A percentile compares a stretch with the other conserved stretches of the same genome.
Conservation (phyloP, 2,797 vertebrate genomes). For the Hoplostethus mediterraneus region DNA sequence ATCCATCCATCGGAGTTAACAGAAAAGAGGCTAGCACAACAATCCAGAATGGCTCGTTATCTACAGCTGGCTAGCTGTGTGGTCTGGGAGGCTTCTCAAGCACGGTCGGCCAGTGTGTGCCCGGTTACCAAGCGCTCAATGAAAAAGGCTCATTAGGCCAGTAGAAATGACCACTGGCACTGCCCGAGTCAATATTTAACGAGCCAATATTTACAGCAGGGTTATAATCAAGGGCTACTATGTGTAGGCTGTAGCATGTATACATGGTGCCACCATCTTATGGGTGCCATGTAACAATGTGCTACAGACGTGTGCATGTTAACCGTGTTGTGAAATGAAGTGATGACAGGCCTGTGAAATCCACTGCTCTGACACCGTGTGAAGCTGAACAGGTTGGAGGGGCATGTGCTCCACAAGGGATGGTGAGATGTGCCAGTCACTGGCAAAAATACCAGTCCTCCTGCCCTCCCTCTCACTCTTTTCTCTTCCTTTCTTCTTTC, state of each 20-base stretch:
- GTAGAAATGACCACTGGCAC: slow-evolving; percentile 73
- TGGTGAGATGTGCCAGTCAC: slow-evolving; percentile 52
- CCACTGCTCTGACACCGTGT: slow-evolving; percentile 22
- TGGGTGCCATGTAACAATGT: background rate
- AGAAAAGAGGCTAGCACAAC: slow-evolving; percentile 60
- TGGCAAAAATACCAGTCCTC: slow-evolving; percentile 36
- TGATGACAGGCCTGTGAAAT: slow-evolving; percentile 25
- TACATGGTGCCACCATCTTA: slow-evolving; percentile 1
- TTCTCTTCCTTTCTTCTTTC: slow-evolving; percentile 54
- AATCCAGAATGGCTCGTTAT: slow-evolving; percentile 62
- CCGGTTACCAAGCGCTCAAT: slow-evolving; percentile 69
- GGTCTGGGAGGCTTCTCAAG: slow-evolving; percentile 60
- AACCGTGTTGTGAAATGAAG: slow-evolving; percentile 14
- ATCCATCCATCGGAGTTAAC: slow-evolving; percentile 51
- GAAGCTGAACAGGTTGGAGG: slow-evolving; percentile 52
- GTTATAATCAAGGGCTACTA: background rate
- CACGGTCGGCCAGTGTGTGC: slow-evolving; percentile 56
- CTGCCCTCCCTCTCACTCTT: slow-evolving; percentile 38
- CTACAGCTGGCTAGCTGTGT: slow-evolving; percentile 54
- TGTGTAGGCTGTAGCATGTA: slow-evolving; percentile 1
- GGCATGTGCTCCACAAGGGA: slow-evolving; percentile 52
- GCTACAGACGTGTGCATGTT: slow-evolving; percentile 6
- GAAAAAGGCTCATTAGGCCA: slow-evolving; percentile 71
- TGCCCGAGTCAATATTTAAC: slow-evolving; percentile 75
- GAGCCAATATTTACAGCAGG: slow-evolving; percentile 52